Evolutionary conservation across 2,888 invertebrate species (phyloP).

Genomic region (Polydrusus tereticollis): DNA sequence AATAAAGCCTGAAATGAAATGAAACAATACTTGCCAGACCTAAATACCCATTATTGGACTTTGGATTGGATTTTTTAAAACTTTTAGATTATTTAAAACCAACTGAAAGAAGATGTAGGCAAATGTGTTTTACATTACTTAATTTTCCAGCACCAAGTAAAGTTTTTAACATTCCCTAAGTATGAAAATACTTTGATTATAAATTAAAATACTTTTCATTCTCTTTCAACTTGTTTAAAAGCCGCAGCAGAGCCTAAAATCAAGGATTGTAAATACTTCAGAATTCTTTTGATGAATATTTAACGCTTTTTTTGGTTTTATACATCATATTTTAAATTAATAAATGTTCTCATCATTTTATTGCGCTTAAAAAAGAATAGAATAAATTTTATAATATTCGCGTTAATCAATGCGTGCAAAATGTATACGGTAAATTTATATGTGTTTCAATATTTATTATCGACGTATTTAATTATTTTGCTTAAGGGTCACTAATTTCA

Average conservation of each 20-base stretch:
- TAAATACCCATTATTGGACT: too few species aligned
- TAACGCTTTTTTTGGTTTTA: constrained; percentile 8
- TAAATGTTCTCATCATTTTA: not conserved
- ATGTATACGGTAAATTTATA: not conserved
- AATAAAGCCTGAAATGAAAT: too few species aligned
- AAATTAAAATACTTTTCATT: constrained; percentile 35
- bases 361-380: not conserved
- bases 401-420: not conserved
- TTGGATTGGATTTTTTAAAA: too few species aligned
- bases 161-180: constrained; percentile 18
- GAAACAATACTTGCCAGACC: too few species aligned
- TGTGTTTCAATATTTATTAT: not conserved
- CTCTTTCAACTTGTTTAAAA: constrained; percentile 24
- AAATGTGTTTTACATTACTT: constrained; percentile 2
- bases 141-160: not conserved
- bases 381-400: not conserved
- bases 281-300: constrained; percentile 36
- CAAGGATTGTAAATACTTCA: constrained; percentile 17
- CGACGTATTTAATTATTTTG: not conserved
- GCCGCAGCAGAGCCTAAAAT: constrained; percentile 9
- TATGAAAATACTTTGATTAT: constrained; percentile 29
- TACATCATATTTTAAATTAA: constrained; percentile 8
- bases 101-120: not conserved
- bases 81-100: too few species aligned
- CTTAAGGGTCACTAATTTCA: not conserved